Conservation (phyloP, 2,888 invertebrate genomes). For the Cataglyphis cursor region DNA sequence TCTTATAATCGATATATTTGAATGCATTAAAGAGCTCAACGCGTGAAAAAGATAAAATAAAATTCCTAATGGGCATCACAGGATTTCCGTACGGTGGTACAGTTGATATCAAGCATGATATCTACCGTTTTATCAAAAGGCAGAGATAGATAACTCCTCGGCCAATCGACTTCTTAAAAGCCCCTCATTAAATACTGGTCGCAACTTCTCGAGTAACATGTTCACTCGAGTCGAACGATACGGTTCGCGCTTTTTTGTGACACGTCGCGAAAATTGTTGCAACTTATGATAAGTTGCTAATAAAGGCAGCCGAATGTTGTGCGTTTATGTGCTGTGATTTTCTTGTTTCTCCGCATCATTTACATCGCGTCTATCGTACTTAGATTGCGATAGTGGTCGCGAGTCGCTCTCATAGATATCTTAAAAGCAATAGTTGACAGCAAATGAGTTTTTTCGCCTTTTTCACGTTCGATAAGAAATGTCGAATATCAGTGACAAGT, state of each 20-base stretch:
- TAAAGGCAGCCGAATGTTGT: not conserved
- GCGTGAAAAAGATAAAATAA: not conserved
- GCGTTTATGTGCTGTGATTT: not conserved
- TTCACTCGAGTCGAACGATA: constrained; percentile 12
- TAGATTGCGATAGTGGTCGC: constrained; percentile 7
- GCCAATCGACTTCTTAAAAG: constrained; percentile 64
- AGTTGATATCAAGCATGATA: constrained; percentile 65
- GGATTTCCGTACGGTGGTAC: constrained; percentile 29
- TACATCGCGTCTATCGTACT: not conserved
- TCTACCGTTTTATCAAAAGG: constrained; percentile 73
- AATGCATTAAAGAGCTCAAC: not conserved
- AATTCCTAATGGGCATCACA: constrained; percentile 34
- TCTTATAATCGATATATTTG: not conserved
- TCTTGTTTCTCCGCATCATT: not conserved
- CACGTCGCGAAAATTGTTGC: not conserved
- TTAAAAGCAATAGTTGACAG: not conserved
- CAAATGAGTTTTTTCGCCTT: not conserved
- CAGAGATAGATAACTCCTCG: constrained; percentile 71
- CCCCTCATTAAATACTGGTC: constrained; percentile 41
- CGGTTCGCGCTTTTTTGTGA: constrained; percentile 15
- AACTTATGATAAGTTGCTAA: not conserved
- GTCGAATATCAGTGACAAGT: constrained; percentile 12
- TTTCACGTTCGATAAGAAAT: constrained; percentile 31
- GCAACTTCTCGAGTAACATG: constrained; percentile 4
- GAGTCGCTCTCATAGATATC: not conserved